Percentiles rank a stretch among this genome's conserved stretches.
phyloP scores from a whole-genome alignment of 2,113 vertebrate species.

The Chiloscyllium plagiosum region DNA sequence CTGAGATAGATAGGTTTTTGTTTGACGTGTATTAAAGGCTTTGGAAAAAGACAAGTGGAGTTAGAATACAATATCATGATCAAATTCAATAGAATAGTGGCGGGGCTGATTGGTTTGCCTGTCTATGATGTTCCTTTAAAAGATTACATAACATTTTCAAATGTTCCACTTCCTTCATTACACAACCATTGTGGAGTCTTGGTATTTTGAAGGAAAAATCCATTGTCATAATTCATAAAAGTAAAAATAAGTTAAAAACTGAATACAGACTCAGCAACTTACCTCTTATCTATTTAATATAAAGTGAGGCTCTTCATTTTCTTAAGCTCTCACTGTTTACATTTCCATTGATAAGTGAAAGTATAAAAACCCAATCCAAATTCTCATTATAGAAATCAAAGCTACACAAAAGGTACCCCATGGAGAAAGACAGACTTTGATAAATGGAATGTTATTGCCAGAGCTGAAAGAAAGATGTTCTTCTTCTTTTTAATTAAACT shows the following conservation, averaged over 20 bases:
- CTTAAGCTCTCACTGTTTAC: neutral
- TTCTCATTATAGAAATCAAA: neutral
- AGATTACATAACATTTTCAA: neutral
- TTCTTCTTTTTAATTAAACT: constrained; percentile 36
- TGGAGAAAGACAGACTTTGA: neutral
- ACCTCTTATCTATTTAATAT: neutral
- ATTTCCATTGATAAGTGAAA: neutral
- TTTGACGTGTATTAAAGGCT: neutral
- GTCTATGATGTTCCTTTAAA: neutral
- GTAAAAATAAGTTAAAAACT: neutral
- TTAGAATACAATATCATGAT: neutral
- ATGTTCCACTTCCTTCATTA: neutral
- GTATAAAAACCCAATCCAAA: constrained; percentile 26
- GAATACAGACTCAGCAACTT: neutral
- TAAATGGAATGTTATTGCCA: constrained; percentile 28
- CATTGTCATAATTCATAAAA: neutral
- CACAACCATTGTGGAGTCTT: neutral
- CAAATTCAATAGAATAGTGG: neutral
- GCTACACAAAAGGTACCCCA: neutral
- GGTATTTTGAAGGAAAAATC: neutral
- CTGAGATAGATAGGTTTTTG: neutral
- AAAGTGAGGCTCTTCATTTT: neutral
- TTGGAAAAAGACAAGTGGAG: neutral
- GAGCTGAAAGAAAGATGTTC: neutral
- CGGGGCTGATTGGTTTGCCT: neutral